Conservation (phyloP, 37 sponge, comb jelly and placozoan species). For the Bolinopsis microptera region DNA sequence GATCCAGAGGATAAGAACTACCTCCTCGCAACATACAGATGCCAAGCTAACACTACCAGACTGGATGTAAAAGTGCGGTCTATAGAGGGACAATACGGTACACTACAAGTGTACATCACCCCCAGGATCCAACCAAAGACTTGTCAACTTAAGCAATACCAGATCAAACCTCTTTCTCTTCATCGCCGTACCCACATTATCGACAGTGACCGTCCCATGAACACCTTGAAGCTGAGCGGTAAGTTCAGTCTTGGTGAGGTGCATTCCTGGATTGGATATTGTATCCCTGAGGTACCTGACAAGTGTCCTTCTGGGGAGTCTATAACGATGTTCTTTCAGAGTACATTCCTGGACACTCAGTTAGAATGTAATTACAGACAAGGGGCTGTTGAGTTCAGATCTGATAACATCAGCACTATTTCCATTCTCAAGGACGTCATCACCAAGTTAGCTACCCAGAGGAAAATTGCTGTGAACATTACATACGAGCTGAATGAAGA, state of each 20-base stretch:
- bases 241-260: slow-evolving; percentile 85
- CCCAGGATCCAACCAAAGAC: slow-evolving; percentile 90
- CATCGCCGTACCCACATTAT: slow-evolving; percentile 84
- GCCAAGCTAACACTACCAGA: slow-evolving; percentile 78
- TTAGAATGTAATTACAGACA: slow-evolving; percentile 76
- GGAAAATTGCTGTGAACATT: slow-evolving; percentile 73
- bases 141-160: slow-evolving; percentile 80
- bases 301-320: slow-evolving; percentile 74
- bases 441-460: slow-evolving; percentile 83
- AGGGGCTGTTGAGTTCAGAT: slow-evolving; percentile 72
- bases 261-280: slow-evolving; percentile 91
- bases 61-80: slow-evolving; percentile 90
- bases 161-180: slow-evolving; percentile 93
- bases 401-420: slow-evolving; percentile 96
- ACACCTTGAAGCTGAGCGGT: slow-evolving; percentile 78
- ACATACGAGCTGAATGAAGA: slow-evolving; percentile 76
- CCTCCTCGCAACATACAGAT: slow-evolving; percentile 94
- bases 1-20: slow-evolving; percentile 84
- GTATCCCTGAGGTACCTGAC: slow-evolving; percentile 91
- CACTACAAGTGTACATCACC: slow-evolving; percentile 87
- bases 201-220: slow-evolving; percentile 78
- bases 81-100: slow-evolving; percentile 93
- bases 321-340: slow-evolving; percentile 82
- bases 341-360: slow-evolving; percentile 90
- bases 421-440: slow-evolving; percentile 93